Conservation (phyloP, 2,888 invertebrate species). For the Acleris sparsana region DNA sequence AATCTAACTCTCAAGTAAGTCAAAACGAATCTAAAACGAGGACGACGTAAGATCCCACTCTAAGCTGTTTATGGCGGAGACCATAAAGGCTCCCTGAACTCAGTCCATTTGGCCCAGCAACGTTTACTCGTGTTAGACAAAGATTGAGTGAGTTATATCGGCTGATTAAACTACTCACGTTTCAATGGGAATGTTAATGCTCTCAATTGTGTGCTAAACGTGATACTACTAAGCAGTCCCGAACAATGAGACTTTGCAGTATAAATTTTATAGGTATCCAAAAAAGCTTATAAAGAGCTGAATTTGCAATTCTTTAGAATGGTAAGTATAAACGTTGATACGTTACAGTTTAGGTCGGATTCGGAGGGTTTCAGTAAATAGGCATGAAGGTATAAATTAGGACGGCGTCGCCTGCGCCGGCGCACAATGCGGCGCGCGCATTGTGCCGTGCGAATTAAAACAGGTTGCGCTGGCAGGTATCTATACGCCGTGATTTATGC, state of each 20-base stretch:
- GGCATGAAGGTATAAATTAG: slow-evolving; percentile 82
- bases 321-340: slow-evolving; percentile 64
- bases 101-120: slow-evolving; percentile 40
- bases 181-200: slow-evolving; percentile 77
- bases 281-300: slow-evolving; percentile 66
- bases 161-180: slow-evolving; percentile 59
- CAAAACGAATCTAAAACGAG: slow-evolving; percentile 21
- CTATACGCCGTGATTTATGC: slow-evolving; percentile 77
- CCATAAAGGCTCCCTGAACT: slow-evolving; percentile 40
- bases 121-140: slow-evolving; percentile 43
- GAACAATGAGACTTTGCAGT: slow-evolving; percentile 69
- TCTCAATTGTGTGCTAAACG: slow-evolving; percentile 77
- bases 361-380: slow-evolving; percentile 66
- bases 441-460: slow-evolving; percentile 79
- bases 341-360: slow-evolving; percentile 60
- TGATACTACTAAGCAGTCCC: slow-evolving; percentile 63
- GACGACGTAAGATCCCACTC: slow-evolving; percentile 1
- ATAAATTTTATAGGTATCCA: slow-evolving; percentile 68
- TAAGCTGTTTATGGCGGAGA: slow-evolving; percentile 2
- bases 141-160: slow-evolving; percentile 56
- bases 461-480: slow-evolving; percentile 82
- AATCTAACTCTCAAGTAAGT: slow-evolving; percentile 40
- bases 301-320: slow-evolving; percentile 69
- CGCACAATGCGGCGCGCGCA: slow-evolving; percentile 65
- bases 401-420: slow-evolving; percentile 60